Conservation (phyloP, 2,113 vertebrate genomes). For the Tachycineta bicolor region DNA sequence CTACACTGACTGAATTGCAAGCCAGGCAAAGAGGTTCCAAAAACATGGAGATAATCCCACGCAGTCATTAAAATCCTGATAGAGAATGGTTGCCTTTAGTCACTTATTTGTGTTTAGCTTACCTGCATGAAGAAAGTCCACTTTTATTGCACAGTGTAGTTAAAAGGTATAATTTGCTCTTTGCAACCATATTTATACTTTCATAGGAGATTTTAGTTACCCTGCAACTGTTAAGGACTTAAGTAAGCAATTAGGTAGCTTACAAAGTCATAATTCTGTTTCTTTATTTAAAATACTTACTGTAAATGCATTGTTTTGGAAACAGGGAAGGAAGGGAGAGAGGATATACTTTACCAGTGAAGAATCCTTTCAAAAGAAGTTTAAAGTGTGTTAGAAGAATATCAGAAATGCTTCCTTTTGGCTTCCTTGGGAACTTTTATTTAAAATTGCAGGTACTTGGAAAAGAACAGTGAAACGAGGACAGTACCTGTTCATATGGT, state of each 20-base stretch:
- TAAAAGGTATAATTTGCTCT: background rate
- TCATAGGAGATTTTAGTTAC: background rate
- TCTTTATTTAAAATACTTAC: background rate
- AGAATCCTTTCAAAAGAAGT: background rate
- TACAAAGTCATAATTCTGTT: background rate
- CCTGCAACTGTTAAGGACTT: background rate
- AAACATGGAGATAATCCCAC: background rate
- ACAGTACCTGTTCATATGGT: conserved; percentile 44
- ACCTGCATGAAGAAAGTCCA: background rate
- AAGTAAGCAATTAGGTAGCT: background rate
- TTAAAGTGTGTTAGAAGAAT: background rate
- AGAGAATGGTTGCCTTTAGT: background rate
- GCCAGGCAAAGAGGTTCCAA: background rate
- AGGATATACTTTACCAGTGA: background rate
- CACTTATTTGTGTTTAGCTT: background rate
- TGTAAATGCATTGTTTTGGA: background rate
- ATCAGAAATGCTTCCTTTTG: background rate
- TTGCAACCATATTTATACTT: background rate
- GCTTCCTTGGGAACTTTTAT: background rate
- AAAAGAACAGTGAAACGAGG: background rate
- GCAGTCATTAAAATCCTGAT: background rate
- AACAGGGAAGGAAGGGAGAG: background rate
- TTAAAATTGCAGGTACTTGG: background rate
- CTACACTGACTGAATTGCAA: background rate
- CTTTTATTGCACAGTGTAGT: background rate